Evolutionary conservation across 1,140 invertebrate species (phyloP).

Genomic region (Brachionus plicatilis): DNA sequence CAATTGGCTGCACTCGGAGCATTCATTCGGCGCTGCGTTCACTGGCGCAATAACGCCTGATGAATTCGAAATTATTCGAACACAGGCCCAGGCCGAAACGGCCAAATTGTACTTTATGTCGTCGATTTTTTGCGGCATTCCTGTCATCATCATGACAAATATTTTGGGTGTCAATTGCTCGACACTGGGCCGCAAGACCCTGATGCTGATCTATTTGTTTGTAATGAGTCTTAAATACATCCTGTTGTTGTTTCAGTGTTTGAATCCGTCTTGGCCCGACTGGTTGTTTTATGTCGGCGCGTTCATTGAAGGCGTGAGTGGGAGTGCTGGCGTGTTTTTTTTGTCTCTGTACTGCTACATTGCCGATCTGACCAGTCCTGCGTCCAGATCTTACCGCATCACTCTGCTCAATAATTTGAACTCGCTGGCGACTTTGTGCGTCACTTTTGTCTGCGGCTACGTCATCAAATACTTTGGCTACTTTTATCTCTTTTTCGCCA

Average conservation of each 20-base stretch:
- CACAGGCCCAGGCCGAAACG: constrained; percentile 8
- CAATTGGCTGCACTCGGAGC: not conserved
- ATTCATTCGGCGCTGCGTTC: not conserved
- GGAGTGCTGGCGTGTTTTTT: constrained; percentile 24
- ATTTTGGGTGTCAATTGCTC: constrained; percentile 24
- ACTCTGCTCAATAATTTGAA: constrained; percentile 29
- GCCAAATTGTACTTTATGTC: constrained; percentile 10
- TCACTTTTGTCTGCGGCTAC: constrained; percentile 30
- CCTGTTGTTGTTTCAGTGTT: constrained; percentile 22
- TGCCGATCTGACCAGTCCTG: constrained; percentile 12
- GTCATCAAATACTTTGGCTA: constrained; percentile 35
- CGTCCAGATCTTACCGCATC: constrained; percentile 9
- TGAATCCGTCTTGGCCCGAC: constrained; percentile 16
- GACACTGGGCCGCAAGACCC: not conserved
- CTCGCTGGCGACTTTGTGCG: constrained; percentile 4
- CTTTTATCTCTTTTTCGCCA: constrained; percentile 12
- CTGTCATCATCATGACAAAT: constrained; percentile 26
- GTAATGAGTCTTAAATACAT: constrained; percentile 26
- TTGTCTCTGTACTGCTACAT: constrained; percentile 33
- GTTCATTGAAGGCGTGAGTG: constrained; percentile 32
- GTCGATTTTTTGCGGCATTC: constrained; percentile 15
- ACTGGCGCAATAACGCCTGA: not conserved
- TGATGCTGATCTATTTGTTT: constrained; percentile 38
- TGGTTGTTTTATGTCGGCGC: constrained; percentile 39
- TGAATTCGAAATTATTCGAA: constrained; percentile 8